A percentile compares a stretch with the other conserved stretches of the same genome.
Evolutionary conservation across 2,797 vertebrate species (phyloP).

Genomic region (Sphenodon punctatus): DNA sequence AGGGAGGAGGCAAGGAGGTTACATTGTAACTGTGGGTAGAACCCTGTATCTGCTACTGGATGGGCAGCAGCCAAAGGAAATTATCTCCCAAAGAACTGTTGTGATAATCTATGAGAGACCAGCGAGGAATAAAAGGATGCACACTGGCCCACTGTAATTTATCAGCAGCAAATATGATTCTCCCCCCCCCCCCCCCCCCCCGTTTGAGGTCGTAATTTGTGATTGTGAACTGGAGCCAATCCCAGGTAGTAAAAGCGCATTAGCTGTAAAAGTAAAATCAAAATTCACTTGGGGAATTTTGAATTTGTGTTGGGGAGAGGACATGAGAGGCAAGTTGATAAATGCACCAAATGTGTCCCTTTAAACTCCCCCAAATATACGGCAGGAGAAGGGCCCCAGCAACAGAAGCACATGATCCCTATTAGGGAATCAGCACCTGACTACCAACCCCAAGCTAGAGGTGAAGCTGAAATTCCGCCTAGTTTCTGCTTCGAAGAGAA

Average conservation of each 20-base stretch:
- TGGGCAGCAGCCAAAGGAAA: neutral
- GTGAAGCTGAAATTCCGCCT: too few species aligned
- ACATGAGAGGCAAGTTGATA: slow-evolving; percentile 30
- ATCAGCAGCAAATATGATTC: slow-evolving; percentile 47
- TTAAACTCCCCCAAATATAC: slow-evolving; percentile 25
- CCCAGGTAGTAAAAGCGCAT: slow-evolving; percentile 37
- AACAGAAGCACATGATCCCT: too few species aligned
- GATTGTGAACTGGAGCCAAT: slow-evolving; percentile 43
- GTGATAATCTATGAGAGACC: neutral
- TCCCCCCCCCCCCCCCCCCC: too few species aligned
- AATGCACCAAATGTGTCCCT: neutral
- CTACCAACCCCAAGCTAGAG: too few species aligned
- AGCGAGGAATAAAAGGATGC: neutral
- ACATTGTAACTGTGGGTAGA: too few species aligned
- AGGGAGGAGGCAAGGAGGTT: too few species aligned
- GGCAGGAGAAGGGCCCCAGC: too few species aligned
- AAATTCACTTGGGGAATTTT: too few species aligned
- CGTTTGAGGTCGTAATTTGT: slow-evolving; percentile 39
- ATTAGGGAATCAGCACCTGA: too few species aligned
- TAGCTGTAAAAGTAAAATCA: too few species aligned
- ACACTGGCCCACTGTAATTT: slow-evolving; percentile 32
- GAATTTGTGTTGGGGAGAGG: slow-evolving; percentile 9
- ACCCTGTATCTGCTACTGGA: neutral
- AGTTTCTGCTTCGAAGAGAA: too few species aligned
- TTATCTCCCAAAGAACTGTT: neutral